These are phyloP conservation scores for Pseudochirops cupreus DNA, from an alignment of 2,797 vertebrate genomes.

Conservation along the genomic window DNA sequence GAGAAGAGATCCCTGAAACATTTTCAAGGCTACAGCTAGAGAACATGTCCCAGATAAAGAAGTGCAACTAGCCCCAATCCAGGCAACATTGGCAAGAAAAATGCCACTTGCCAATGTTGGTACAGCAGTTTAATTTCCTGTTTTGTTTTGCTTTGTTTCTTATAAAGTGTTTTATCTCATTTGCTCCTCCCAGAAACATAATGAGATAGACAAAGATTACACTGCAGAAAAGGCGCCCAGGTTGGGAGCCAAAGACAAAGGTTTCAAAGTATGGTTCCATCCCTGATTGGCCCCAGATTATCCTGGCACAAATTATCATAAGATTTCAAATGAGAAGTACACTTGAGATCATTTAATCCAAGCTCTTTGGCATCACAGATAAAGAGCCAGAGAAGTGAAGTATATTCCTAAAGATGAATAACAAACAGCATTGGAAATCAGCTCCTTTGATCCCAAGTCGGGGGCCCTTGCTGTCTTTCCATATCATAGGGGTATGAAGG, in stretches of 20 bases:
- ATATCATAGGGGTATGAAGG: background rate
- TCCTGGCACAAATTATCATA: background rate
- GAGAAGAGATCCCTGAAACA: background rate
- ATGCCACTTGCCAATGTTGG: background rate
- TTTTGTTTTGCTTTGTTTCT: background rate
- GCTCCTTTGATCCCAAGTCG: background rate
- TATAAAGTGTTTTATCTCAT: background rate
- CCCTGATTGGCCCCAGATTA: background rate
- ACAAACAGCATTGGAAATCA: background rate
- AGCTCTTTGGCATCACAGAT: background rate
- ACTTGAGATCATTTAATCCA: background rate
- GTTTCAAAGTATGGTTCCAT: background rate
- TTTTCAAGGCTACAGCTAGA: background rate
- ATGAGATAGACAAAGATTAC: background rate
- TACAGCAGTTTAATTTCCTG: background rate
- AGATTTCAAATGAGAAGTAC: background rate
- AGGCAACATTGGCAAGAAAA: background rate
- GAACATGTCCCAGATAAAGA: background rate
- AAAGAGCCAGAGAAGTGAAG: background rate
- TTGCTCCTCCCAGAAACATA: background rate
- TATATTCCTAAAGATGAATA: background rate
- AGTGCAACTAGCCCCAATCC: background rate
- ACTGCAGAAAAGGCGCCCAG: background rate
- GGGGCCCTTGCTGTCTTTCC: background rate
- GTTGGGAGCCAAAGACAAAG: background rate